Percentiles rank a stretch among this genome's conserved stretches.
These are phyloP conservation scores for Chrysemys picta DNA, from an alignment of 2,113 vertebrate species.

Conservation along the genomic window DNA sequence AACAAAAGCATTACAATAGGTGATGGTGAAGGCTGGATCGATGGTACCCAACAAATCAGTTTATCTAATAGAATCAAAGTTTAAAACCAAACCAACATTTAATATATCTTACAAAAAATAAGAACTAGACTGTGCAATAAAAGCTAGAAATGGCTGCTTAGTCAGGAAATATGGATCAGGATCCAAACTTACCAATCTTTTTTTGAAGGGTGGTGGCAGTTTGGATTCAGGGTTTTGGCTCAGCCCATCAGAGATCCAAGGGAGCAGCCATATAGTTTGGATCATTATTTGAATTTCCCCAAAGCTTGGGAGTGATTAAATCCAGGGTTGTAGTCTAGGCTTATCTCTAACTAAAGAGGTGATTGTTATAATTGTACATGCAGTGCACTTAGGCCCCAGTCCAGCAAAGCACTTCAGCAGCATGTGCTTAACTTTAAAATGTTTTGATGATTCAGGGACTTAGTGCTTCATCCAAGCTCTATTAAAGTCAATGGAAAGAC, in stretches of 20 bases:
- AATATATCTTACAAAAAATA: background rate
- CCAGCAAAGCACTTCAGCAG: background rate
- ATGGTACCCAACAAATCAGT: background rate
- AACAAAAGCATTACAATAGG: conserved; percentile 37
- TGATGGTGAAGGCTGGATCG: background rate
- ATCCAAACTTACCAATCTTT: background rate
- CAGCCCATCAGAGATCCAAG: background rate
- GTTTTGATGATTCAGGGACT: background rate
- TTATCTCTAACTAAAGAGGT: background rate
- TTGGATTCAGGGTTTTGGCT: background rate
- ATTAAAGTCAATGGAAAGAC: background rate
- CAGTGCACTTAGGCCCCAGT: background rate
- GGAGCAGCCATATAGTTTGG: background rate
- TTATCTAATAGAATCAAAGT: conserved; percentile 17
- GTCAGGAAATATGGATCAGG: conserved; percentile 1
- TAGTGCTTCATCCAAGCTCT: background rate
- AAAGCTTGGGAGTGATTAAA: background rate
- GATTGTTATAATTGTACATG: background rate
- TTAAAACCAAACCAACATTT: background rate
- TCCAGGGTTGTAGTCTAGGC: background rate
- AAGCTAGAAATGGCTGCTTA: background rate
- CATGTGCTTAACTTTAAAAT: background rate
- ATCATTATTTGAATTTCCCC: background rate
- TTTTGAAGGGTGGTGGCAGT: background rate
- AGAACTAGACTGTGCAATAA: background rate